phyloP scores from a whole-genome alignment of 2,888 invertebrate genomes.

The Dilophus febrilis region DNA sequence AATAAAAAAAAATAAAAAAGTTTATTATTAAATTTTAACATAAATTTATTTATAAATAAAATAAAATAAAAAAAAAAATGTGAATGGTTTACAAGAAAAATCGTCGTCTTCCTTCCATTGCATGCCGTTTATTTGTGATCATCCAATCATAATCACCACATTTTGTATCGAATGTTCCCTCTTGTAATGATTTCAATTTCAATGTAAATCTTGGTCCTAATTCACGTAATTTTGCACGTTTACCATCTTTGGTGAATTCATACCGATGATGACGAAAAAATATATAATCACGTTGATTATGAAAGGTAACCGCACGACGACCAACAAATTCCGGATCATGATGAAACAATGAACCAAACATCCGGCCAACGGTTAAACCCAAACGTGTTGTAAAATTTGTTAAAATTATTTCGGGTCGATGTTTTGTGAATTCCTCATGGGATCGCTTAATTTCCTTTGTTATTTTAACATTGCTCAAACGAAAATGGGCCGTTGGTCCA shows the following conservation, averaged over 20 bases:
- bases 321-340: conserved; percentile 92
- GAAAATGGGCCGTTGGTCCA: conserved; percentile 94
- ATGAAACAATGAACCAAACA: conserved; percentile 88
- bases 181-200: conserved; percentile 79
- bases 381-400: conserved; percentile 92
- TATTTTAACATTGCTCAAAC: conserved; percentile 79
- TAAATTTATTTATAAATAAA: too few species aligned
- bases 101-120: conserved; percentile 82
- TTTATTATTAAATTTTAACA: too few species aligned
- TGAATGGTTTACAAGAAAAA: conserved; percentile 62
- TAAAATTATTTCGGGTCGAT: conserved; percentile 87
- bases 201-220: conserved; percentile 96
- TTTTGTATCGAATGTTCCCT: conserved; percentile 94
- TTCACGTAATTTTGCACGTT: conserved; percentile 63
- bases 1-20: too few species aligned
- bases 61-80: too few species aligned
- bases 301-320: conserved; percentile 86
- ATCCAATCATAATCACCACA: conserved; percentile 96
- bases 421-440: conserved; percentile 65
- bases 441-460: conserved; percentile 67
- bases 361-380: conserved; percentile 76
- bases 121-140: conserved; percentile 73
- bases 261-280: conserved; percentile 98
- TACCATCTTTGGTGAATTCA: conserved; percentile 69
- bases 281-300: conserved; percentile 97